Evolutionary conservation across 2,113 vertebrate species (phyloP).

Genomic region (Bos taurus): DNA sequence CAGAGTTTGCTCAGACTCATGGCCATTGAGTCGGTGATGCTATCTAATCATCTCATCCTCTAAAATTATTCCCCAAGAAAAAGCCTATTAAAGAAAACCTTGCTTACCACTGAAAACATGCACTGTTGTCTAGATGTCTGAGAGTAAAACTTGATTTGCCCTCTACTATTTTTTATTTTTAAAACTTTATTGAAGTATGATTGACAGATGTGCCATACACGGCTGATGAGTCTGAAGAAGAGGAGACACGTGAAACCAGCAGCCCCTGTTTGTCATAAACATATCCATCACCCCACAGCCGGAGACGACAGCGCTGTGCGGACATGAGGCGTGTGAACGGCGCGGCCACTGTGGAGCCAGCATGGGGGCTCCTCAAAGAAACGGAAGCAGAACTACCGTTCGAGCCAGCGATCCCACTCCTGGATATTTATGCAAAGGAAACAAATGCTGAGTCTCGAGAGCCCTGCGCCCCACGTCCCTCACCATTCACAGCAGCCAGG

Average conservation of each 20-base stretch:
- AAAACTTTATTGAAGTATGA: not conserved
- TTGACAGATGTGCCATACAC: not conserved
- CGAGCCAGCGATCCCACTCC: fast-evolving
- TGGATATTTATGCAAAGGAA: not conserved
- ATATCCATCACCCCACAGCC: fast-evolving
- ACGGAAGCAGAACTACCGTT: fast-evolving
- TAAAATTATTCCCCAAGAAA: not conserved
- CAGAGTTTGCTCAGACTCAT: not conserved
- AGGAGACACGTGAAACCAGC: not conserved
- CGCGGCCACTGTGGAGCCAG: fast-evolving
- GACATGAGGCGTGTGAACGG: fast-evolving
- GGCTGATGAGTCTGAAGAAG: not conserved
- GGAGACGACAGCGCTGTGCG: fast-evolving
- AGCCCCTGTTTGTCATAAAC: too few species aligned
- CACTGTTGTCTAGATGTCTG: not conserved
- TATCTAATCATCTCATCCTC: not conserved
- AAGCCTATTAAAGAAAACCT: not conserved
- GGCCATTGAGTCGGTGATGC: not conserved
- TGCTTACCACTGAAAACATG: not conserved
- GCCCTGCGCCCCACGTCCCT: fast-evolving
- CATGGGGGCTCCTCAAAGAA: too few species aligned
- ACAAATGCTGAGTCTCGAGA: not conserved
- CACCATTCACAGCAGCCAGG: fast-evolving
- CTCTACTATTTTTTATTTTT: not conserved
- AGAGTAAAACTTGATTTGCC: not conserved